Base-by-base conservation (phyloP, 2,797 vertebrate species). In the Philypnodon macrostomus region DNA sequence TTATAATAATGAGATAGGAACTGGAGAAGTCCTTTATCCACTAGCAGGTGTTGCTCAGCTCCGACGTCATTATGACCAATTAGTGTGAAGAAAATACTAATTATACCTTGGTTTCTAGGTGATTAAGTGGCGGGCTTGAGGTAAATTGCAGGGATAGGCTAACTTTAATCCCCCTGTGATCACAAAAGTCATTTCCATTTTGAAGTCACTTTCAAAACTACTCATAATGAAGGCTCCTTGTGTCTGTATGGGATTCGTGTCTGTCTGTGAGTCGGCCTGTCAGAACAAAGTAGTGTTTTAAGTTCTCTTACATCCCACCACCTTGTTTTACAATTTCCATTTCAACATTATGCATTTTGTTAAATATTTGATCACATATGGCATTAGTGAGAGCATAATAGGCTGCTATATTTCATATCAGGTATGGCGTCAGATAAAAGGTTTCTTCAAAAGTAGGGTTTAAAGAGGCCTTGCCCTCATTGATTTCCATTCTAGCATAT, bases 41-140 rank as follows among this genome's bases (percentile, higher is more conserved):
- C 69, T 57, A 77, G 81, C 83, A 84, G 85, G 82, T 86, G 80
- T 80, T 73, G 47, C 63, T 4, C 2, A 14, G 60, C 63, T 67
- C 75, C 38, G 77, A 77, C 77, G 85, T 85, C 80, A 85, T 88
- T 83, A 81, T 62, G 63, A 82, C 80, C 79, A 83, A 83, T 86
- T 84, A 83, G 72, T 79, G 75, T 76, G 81, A 77, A 83, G 83
- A 81, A 86, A 85, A 77, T 80, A 81, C 77, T 85, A 80, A 81
- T 83, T 83, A 80, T 78, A 68, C 65, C 46, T 45, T 34, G 57
- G 79, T 76, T 79, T 81, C 77, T 75, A 58, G 75, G 73, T 84
- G 80, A 85, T 85, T 84, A 83, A 84, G 67, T 68, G 60, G 53
- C 63, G 73, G 61, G 75, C 77, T 81, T 69, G 71, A 68, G 68